Percentiles rank a stretch among this genome's conserved stretches.
phyloP scores from a whole-genome alignment of 2,113 vertebrate species.

The Pholis gunnellus region DNA sequence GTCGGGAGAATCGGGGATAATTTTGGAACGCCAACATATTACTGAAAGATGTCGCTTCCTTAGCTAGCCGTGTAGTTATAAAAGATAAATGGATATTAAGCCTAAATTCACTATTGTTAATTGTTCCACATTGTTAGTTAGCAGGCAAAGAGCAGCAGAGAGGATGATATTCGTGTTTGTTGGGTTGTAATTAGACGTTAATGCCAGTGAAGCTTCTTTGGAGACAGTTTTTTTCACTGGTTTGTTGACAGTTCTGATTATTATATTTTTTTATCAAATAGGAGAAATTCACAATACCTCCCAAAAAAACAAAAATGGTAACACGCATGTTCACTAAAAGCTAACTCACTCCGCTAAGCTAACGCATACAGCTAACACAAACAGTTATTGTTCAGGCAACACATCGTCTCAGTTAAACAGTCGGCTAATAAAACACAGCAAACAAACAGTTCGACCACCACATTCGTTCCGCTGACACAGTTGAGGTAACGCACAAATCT shows the following conservation, averaged over 20 bases:
- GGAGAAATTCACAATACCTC: background rate
- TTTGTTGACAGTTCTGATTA: background rate
- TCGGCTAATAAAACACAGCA: slow-evolving; percentile 7
- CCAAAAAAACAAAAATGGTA: background rate
- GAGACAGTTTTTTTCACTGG: background rate
- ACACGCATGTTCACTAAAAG: background rate
- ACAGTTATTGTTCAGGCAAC: background rate
- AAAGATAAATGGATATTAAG: too few species aligned
- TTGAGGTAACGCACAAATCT: slow-evolving; percentile 39
- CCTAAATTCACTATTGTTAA: background rate
- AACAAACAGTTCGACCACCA: background rate
- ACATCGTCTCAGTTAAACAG: background rate
- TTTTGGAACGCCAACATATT: background rate
- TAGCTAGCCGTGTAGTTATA: background rate
- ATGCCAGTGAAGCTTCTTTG: background rate
- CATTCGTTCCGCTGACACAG: slow-evolving; percentile 17
- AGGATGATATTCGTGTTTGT: background rate
- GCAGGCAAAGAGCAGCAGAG: background rate
- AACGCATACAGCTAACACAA: slow-evolving; percentile 14
- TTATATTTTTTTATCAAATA: background rate
- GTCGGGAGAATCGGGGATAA: background rate
- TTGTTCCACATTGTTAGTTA: background rate
- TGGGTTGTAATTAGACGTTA: background rate
- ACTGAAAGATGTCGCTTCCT: background rate
- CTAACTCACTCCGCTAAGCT: background rate